Evolutionary conservation across 2,113 vertebrate genomes (phyloP).

Genomic region (Emydura subglobosa): DNA sequence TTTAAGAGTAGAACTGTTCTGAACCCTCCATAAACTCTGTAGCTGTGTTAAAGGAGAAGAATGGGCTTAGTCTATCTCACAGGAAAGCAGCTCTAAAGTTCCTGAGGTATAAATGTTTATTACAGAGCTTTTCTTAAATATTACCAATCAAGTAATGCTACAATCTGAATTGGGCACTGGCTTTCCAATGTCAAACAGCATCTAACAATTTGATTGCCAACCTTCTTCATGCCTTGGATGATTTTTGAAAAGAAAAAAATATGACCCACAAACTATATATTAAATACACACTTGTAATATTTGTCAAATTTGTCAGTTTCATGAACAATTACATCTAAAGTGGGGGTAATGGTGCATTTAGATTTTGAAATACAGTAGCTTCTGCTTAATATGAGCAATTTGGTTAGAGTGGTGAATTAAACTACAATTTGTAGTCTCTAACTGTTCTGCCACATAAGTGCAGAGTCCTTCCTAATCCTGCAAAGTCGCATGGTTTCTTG

Average conservation of each 20-base stretch:
- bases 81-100: fast-evolving
- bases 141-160: background rate
- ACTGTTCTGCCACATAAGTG: fast-evolving
- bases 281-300: background rate
- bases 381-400: background rate
- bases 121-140: background rate
- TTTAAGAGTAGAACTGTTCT: background rate
- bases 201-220: background rate
- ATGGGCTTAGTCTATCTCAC: background rate
- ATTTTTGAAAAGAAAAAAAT: background rate
- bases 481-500: background rate
- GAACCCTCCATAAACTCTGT: background rate
- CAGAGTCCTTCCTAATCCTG: fast-evolving
- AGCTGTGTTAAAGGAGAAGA: background rate
- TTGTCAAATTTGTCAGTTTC: background rate
- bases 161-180: background rate
- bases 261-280: background rate
- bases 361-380: fast-evolving
- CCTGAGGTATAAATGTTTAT: background rate
- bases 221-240: background rate
- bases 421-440: fast-evolving
- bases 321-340: background rate
- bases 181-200: background rate
- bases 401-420: background rate
- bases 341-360: background rate